Evolutionary conservation across 2,797 vertebrate species (phyloP).

Genomic region (Dallia pectoralis): DNA sequence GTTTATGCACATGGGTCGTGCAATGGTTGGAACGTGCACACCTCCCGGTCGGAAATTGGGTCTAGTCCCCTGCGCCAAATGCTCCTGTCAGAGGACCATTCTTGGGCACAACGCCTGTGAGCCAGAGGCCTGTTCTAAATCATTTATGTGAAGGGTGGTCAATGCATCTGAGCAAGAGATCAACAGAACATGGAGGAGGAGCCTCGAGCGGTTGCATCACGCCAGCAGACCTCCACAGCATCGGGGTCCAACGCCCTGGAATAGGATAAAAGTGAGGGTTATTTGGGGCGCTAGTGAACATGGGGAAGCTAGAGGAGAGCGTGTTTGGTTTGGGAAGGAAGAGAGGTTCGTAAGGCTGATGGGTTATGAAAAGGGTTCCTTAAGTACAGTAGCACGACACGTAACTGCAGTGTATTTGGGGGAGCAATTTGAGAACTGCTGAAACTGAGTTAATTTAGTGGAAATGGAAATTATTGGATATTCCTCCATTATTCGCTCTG

Average conservation of each 20-base stretch:
- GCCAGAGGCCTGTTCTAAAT: neutral
- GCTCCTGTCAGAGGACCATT: neutral
- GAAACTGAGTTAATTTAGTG: neutral
- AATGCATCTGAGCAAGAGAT: neutral
- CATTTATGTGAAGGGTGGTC: slow-evolving; percentile 8
- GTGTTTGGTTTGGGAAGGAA: neutral
- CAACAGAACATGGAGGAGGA: slow-evolving; percentile 8
- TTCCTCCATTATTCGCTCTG: neutral
- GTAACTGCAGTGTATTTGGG: neutral
- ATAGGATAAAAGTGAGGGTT: neutral
- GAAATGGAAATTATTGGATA: neutral
- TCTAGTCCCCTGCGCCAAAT: neutral
- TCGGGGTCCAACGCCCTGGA: neutral
- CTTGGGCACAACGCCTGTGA: neutral
- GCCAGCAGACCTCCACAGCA: neutral
- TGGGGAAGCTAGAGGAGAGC: no score
- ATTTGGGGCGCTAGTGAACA: no score
- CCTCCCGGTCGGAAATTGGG: neutral
- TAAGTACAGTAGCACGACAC: neutral
- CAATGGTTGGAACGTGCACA: neutral
- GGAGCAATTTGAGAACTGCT: neutral
- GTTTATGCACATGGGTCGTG: neutral
- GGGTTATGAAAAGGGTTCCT: neutral
- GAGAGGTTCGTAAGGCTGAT: slow-evolving; percentile 13
- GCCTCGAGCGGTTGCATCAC: neutral